Evolutionary conservation across 2,113 vertebrate species (phyloP), one percentile per base, ranked within the genome.

Genomic region (Agapornis roseicollis): DNA sequence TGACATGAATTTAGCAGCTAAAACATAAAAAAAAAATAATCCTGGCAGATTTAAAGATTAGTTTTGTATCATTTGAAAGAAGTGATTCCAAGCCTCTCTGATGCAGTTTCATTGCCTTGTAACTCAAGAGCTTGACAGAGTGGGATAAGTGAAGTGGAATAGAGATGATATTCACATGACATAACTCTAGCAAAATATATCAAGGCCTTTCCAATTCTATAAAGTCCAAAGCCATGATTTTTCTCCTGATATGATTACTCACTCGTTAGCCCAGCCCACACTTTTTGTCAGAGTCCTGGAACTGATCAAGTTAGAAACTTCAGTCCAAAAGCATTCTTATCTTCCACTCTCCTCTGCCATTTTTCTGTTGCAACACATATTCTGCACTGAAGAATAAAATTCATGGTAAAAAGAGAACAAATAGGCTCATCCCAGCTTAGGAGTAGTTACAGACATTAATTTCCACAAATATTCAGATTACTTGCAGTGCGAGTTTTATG

Each of bases 41-140:
- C 29, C 60, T 11, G 10, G 42, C 39, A 93, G 90, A 93, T 88
- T 68, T 90, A 88, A 88, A 94, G 85, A 86, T 88, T 71, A 53
- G 47, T 56, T 86, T 78, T 88, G 23, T 90, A 74, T 88, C 72
- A 27, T 41, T 84, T 86, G 33, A 83, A 90, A 92, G 33, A 83
- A 89, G 42, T 2, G 22, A 78, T 86, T 92, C 52, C 44, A 72
- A 68, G 35, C 13, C 52, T 69, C 31, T 92, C 41, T 84, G 10
- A 37, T 4, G 69, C 0, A 0, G 47, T 55, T 85, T 78, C 52
- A n/a, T 29, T 74, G 60, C 47, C 85, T 70, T 66, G 47, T 71
- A 80, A 80, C 55, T 90, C 88, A 56, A 81, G 61, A 71, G 50
- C 37, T 71, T 88, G 65, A 71, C 44, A 61, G 29, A 90, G 35